Conservation (phyloP, 2,888 invertebrate genomes). For the Diaphora mendica region DNA sequence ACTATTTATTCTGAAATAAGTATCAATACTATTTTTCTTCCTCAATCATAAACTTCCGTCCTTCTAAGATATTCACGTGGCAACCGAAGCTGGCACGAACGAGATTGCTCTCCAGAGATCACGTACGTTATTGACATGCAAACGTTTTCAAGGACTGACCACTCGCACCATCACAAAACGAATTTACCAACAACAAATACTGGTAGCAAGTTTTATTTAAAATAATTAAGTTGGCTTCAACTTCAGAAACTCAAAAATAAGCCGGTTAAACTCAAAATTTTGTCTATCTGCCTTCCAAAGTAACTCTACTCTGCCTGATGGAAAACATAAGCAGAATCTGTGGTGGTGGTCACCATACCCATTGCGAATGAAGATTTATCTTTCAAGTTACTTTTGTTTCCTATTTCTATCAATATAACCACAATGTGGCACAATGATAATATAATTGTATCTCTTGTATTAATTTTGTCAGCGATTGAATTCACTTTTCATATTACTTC, state of each 20-base stretch:
- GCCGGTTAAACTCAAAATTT: too few species aligned
- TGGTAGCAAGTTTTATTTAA: neutral
- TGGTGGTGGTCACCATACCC: too few species aligned
- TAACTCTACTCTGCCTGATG: too few species aligned
- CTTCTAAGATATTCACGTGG: neutral
- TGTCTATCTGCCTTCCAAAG: too few species aligned
- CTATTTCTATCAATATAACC: too few species aligned
- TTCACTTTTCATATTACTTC: neutral
- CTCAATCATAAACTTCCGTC: neutral
- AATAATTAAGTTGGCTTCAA: neutral
- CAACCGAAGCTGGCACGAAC: slow-evolving; percentile 6
- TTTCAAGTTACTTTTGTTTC: too few species aligned
- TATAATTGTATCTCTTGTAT: too few species aligned
- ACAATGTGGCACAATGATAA: too few species aligned
- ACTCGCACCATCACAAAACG: neutral
- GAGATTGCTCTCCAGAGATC: slow-evolving; percentile 1
- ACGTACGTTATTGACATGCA: slow-evolving; percentile 13
- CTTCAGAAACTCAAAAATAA: too few species aligned
- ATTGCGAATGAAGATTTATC: too few species aligned
- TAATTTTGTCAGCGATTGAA: neutral
- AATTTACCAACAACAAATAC: neutral
- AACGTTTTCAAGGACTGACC: slow-evolving; percentile 13
- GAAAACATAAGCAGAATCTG: too few species aligned
- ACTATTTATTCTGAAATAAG: too few species aligned
- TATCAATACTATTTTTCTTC: neutral